Evolutionary conservation across 2,888 invertebrate species (phyloP), one percentile per base, ranked within the genome.

Genomic region (Harpalus rubripes): DNA sequence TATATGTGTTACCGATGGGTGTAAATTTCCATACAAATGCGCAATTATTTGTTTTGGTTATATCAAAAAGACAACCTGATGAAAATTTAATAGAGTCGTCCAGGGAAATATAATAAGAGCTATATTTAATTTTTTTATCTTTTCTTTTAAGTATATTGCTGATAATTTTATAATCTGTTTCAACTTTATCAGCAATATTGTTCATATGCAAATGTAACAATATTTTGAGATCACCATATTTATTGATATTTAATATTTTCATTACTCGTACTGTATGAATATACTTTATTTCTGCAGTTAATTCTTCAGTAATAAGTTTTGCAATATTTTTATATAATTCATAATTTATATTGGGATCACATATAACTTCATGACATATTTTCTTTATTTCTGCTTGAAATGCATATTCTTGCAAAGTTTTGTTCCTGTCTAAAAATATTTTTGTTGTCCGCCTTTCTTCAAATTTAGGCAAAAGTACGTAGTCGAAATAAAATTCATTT

Each of bases 21-120:
- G 93, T 92, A 85, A 92, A 87, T 76, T 92, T 92, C 94, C 93
- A 94, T 79, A 85, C n/a, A 59, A 44, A 7, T 52, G 76, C n/a
- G 41, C 52, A 8, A n/a, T 58, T 39, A 22, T 15, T 16, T 15
- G 16, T n/a, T 59, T 15, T 41, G 10, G 86, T 86, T n/a, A 7
- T 59, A 84, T 88, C 88, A 8, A 89, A 88, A 15, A 90, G 85
- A 85, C 91, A 91, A 81, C 85, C 88, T 16, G 89, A 89, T 22
- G 88, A 88, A 84, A 88, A 89, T 86, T 86, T 87, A 39, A 90
- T 87, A 79, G 86, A 88, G 12, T 87, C 16, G n/a, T 86, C 61
- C 1, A 88, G 72, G 16, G 52, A 15, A 65, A 76, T 63, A 16
- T 65, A 72, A 32, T 72, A 26, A 44, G 1, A 4, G 0, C 6